Evolutionary conservation across 2,888 invertebrate genomes (phyloP).

Genomic region (Odontocolon sp.): DNA sequence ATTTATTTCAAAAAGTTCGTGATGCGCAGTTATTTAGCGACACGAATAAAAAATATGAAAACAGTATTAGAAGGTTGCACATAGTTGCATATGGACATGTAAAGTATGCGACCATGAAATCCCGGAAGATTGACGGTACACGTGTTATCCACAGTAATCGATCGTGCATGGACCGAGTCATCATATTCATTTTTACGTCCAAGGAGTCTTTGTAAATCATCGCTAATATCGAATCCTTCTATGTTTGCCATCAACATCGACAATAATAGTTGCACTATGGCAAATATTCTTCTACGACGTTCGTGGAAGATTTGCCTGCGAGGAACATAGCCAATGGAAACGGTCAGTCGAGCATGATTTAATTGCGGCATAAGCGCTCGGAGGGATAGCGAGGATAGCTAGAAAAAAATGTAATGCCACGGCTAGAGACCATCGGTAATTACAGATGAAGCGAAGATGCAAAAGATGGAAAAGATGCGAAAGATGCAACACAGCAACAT

Average conservation of each 20-base stretch:
- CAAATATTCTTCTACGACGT: neutral
- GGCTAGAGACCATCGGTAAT: constrained; percentile 39
- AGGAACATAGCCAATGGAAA: constrained; percentile 24
- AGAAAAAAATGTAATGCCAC: constrained; percentile 31
- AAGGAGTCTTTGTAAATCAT: constrained; percentile 16
- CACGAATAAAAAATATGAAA: neutral
- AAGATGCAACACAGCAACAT: neutral
- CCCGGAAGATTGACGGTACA: constrained; percentile 42
- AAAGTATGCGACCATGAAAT: constrained; percentile 53
- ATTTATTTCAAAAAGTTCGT: neutral
- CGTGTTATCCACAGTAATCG: constrained; percentile 16
- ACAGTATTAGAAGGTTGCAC: constrained; percentile 16
- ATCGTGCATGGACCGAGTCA: constrained; percentile 30
- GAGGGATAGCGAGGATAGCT: neutral
- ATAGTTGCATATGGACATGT: neutral
- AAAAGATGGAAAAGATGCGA: neutral
- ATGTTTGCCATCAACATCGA: too few relatives aligned
- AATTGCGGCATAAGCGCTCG: constrained; percentile 37
- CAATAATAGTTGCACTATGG: constrained; percentile 4
- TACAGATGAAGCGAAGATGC: constrained; percentile 31
- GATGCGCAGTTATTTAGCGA: constrained; percentile 25
- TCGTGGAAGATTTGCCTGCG: constrained; percentile 15
- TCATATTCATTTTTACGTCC: constrained; percentile 22
- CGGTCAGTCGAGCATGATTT: constrained; percentile 51
- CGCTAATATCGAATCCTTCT: neutral